These are phyloP conservation scores for Gymnorhina tibicen DNA, from an alignment of 2,113 vertebrate genomes.

Conservation along the genomic window DNA sequence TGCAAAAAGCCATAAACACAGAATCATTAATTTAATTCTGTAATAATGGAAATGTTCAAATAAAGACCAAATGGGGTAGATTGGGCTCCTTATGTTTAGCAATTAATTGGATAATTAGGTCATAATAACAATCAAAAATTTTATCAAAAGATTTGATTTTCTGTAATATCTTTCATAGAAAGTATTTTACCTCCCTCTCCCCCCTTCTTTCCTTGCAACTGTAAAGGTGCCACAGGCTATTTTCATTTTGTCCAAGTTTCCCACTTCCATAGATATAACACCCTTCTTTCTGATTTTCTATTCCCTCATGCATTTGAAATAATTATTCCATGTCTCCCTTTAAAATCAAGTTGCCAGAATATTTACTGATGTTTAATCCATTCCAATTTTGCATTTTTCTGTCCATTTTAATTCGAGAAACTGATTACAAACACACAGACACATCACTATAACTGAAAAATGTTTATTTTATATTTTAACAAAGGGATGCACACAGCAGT, in stretches of 20 bases:
- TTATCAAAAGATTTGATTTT: background rate
- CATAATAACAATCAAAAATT: background rate
- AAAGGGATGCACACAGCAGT: background rate
- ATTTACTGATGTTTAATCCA: background rate
- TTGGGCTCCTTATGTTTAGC: rapidly evolving
- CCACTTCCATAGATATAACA: background rate
- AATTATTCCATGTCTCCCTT: background rate
- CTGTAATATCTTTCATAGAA: background rate
- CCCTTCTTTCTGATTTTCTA: background rate
- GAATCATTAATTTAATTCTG: background rate
- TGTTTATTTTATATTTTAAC: background rate
- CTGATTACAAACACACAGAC: background rate
- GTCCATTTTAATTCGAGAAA: background rate
- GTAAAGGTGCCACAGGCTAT: background rate
- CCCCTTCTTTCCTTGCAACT: background rate
- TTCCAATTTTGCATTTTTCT: background rate
- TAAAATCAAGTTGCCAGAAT: background rate
- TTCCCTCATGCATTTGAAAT: background rate
- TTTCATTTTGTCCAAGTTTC: background rate
- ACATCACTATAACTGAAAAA: background rate
- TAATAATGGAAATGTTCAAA: background rate
- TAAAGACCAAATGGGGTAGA: background rate
- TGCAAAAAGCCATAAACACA: background rate
- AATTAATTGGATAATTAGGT: background rate
- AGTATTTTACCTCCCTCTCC: background rate